Base-by-base conservation (phyloP, 30 jellyfish, hydroid and myxozoan genomes). In the Catostylus mosaicus region DNA sequence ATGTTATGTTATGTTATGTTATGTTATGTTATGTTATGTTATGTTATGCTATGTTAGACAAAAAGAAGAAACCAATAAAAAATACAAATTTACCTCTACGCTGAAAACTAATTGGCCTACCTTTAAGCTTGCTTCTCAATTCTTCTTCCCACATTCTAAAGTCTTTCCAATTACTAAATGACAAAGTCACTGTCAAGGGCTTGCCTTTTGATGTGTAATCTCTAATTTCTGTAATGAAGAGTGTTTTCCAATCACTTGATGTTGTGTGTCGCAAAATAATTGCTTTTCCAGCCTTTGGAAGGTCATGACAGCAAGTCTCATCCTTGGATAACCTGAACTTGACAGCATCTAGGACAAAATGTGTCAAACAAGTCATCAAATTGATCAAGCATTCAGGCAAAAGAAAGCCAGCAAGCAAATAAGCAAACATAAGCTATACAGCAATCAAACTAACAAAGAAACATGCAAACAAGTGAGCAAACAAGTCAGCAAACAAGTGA, bases 281-380 rank as follows among this genome's bases (percentile, higher is more conserved):
- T 60, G 88, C 88, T 27, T 29, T 32, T 20, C 88, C 88, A 62
- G 78, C 78, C 27, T 14, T 35, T 60, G 88, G 88, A 3, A 77
- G 67, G 6, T 60, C 40, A 47, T 77, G 88, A 23, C 33, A 11
- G 63, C 88, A 77, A 5, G 40, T 35, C 23, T 59, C 52, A 27
- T 24, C 43, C 12, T 26, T 22, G 8, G 54, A 30, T 20, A 31
- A 30, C 3, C 4, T 1, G 22, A 62, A 61, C 30, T 63, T 38
- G 51, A 77, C 52, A 0, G 48, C 51, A 37, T 77, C 88, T 77
- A 29, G 20, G n/a, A n/a, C n/a, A n/a, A n/a, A n/a, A n/a, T n/a
- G n/a, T n/a, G n/a, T n/a, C n/a, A n/a, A n/a, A n/a, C n/a, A n/a
- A n/a, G n/a, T n/a, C n/a, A n/a, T n/a, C n/a, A n/a, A n/a, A n/a